Evolutionary conservation across 2,888 invertebrate species (phyloP).

Genomic region (Arge pagana): DNA sequence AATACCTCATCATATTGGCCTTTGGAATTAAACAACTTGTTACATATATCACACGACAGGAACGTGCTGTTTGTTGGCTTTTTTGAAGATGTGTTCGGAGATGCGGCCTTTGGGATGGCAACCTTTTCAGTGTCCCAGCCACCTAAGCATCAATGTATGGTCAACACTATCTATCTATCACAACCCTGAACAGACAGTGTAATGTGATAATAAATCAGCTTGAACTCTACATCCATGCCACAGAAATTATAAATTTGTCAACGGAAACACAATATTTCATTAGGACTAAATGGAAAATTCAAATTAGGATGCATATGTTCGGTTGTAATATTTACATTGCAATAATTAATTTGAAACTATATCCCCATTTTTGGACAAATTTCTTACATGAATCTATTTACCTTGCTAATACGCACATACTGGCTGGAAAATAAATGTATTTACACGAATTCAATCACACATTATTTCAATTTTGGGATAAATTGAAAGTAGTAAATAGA

Average conservation of each 20-base stretch:
- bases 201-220: slow-evolving; percentile 58
- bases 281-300: too few species aligned
- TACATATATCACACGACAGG: slow-evolving; percentile 49
- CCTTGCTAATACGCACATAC: slow-evolving; percentile 15
- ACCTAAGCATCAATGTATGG: slow-evolving; percentile 58
- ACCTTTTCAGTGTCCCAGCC: too few species aligned
- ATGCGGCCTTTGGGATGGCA: too few species aligned
- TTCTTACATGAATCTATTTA: background rate
- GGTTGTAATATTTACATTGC: slow-evolving; percentile 38
- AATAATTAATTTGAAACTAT: slow-evolving; percentile 13
- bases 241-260: slow-evolving; percentile 36
- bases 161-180: slow-evolving; percentile 61
- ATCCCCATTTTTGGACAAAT: slow-evolving; percentile 4
- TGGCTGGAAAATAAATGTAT: too few species aligned
- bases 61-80: slow-evolving; percentile 35
- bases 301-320: too few species aligned
- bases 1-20: slow-evolving; percentile 52
- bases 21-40: slow-evolving; percentile 54
- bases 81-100: slow-evolving; percentile 28
- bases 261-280: too few species aligned
- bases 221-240: slow-evolving; percentile 58
- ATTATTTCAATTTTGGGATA: slow-evolving; percentile 31
- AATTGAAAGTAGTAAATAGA: slow-evolving; percentile 31
- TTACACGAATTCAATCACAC: too few species aligned
- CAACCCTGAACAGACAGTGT: slow-evolving; percentile 47